A percentile compares a stretch with the other conserved stretches of the same genome.
Evolutionary conservation across 1,140 invertebrate species (phyloP).

Genomic region (Rhynchophorus ferrugineus): DNA sequence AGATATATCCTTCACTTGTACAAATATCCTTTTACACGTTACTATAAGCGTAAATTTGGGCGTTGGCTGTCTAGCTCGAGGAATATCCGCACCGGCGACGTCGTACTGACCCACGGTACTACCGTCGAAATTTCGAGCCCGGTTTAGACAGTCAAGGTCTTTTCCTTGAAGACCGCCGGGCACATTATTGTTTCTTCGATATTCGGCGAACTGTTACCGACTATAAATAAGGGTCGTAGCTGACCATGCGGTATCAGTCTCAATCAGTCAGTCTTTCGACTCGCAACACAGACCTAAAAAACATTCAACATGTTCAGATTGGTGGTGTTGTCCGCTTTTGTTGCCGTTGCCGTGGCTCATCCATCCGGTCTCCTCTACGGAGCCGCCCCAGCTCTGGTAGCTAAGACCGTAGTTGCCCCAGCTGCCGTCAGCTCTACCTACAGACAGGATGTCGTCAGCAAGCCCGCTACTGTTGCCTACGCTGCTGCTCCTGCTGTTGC

Average conservation of each 20-base stretch:
- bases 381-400: slow-evolving; percentile 17
- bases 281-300: slow-evolving; percentile 30
- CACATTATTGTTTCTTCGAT: not conserved
- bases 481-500: slow-evolving; percentile 5
- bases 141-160: slow-evolving; percentile 19
- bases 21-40: slow-evolving; percentile 14
- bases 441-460: slow-evolving; percentile 22
- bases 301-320: slow-evolving; percentile 30
- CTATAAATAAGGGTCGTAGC: slow-evolving; percentile 8
- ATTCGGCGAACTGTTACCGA: slow-evolving; percentile 2
- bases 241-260: slow-evolving; percentile 15
- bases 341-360: slow-evolving; percentile 26
- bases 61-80: slow-evolving; percentile 4
- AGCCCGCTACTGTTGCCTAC: slow-evolving; percentile 14
- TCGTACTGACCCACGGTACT: slow-evolving; percentile 10
- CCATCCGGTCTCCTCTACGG: slow-evolving; percentile 15
- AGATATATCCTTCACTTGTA: too few relatives aligned
- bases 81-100: slow-evolving; percentile 1
- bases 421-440: slow-evolving; percentile 21
- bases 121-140: slow-evolving; percentile 16
- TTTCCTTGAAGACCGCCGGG: slow-evolving; percentile 12
- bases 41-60: slow-evolving; percentile 3
- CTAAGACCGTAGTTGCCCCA: slow-evolving; percentile 12
- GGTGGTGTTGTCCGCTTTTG: slow-evolving; percentile 32
- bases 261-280: slow-evolving; percentile 27